Base-by-base conservation (phyloP, 2,113 vertebrate species). In the Dipodomys spectabilis region DNA sequence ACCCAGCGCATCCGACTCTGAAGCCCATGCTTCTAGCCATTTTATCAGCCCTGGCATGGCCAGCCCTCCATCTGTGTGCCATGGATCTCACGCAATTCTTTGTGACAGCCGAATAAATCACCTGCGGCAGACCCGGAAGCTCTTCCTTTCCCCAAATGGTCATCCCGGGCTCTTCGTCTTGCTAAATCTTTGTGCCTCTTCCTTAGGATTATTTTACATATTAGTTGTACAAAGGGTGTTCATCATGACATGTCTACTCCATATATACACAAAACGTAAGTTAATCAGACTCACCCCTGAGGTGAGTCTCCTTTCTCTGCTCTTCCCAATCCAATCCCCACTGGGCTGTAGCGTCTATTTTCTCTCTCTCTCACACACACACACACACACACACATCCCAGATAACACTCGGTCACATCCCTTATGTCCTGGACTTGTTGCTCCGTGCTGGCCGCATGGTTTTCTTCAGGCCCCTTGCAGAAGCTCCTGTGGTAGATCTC, bases 161-260 rank as follows among this genome's bases (percentile, higher is more conserved):
- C 5, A 18, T 1, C 18, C n/a, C 22, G 53, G 39, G 8, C 27
- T 49, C 0, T 0, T 13, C 10, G 3, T 49, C 44, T 6, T 69
- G 1, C 53, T n/a, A 71, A 35, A 35, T 25, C 16, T 74, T 60
- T 45, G 12, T 18, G 12, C 12, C 44, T 57, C 30, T 71, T 79
- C 12, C 19, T 35, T 78, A 20, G 13, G 49, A 9, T 49, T 49
- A 49, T 49, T 49, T 49, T 49, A 49, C 15, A 13, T 57, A 18
- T 57, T 57, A 4, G 53, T 57, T 57, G 53, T 57, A 57, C 53
- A 57, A 18, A 57, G 15, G 53, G 16, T 9, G 53, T 16, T 57
- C 13, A 18, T 57, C 4, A 4, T 53, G 49, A 53, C 49, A 53
- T 13, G 49, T 13, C 49, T 53, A 13, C 8, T 53, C 39, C 39